Conservation (phyloP, 2,888 invertebrate species). For the Megaustenia siamemsis region DNA sequence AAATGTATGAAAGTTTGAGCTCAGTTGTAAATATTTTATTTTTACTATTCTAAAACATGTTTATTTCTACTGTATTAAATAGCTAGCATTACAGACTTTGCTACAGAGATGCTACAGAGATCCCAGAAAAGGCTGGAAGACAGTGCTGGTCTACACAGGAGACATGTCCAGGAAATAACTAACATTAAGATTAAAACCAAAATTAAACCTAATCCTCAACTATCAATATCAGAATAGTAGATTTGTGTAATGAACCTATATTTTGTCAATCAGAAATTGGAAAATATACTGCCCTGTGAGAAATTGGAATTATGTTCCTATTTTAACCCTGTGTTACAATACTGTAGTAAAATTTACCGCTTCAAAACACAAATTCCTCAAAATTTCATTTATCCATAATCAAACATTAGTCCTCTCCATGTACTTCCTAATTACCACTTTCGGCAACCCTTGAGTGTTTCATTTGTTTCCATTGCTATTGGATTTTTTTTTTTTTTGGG, state of each 20-base stretch:
- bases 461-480: no score
- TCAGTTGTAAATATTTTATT: background rate
- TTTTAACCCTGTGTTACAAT: no score
- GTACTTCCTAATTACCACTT: no score
- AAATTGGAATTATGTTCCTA: no score
- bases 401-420: no score
- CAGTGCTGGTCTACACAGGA: slow-evolving; percentile 60
- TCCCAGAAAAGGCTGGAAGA: slow-evolving; percentile 71
- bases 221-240: slow-evolving; percentile 15
- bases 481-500: no score
- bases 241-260: background rate
- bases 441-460: no score
- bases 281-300: no score
- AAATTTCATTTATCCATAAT: no score
- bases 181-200: slow-evolving; percentile 65
- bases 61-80: slow-evolving; percentile 27
- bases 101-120: slow-evolving; percentile 67
- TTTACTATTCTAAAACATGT: background rate
- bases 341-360: no score
- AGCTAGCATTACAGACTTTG: slow-evolving; percentile 61
- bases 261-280: background rate
- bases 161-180: slow-evolving; percentile 65
- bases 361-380: no score
- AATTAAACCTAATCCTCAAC: slow-evolving; percentile 40
- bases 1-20: background rate